Evolutionary conservation across 2,113 vertebrate species (phyloP).

Genomic region (Saccopteryx bilineata): DNA sequence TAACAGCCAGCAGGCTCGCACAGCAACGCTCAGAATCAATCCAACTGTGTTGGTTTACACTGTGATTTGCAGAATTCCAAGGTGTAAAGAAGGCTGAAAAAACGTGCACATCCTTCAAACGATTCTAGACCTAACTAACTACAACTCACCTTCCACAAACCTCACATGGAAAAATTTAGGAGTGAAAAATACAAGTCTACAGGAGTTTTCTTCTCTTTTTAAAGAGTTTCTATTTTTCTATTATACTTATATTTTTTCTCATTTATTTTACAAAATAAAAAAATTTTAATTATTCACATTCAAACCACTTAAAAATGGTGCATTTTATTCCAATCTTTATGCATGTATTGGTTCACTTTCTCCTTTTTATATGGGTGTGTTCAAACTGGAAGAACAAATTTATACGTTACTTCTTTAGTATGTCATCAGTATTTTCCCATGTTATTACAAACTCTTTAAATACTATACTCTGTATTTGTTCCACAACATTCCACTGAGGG

Average conservation of each 20-base stretch:
- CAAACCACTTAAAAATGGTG: neutral
- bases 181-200: neutral
- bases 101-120: neutral
- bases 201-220: neutral
- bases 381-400: neutral
- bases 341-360: neutral
- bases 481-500: neutral
- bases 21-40: neutral
- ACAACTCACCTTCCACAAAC: neutral
- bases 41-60: neutral
- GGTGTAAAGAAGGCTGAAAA: neutral
- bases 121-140: neutral
- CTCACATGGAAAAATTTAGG: neutral
- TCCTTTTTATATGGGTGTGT: neutral
- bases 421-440: neutral
- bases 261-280: constrained; percentile 32
- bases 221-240: constrained; percentile 59
- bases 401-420: neutral
- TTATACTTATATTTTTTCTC: neutral
- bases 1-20: neutral
- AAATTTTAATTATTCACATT: constrained; percentile 7
- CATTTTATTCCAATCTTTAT: neutral
- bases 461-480: neutral
- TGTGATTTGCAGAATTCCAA: neutral
- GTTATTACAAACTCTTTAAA: neutral